Conservation (phyloP, 2,797 vertebrate species). For the Benthosema pterotum region DNA sequence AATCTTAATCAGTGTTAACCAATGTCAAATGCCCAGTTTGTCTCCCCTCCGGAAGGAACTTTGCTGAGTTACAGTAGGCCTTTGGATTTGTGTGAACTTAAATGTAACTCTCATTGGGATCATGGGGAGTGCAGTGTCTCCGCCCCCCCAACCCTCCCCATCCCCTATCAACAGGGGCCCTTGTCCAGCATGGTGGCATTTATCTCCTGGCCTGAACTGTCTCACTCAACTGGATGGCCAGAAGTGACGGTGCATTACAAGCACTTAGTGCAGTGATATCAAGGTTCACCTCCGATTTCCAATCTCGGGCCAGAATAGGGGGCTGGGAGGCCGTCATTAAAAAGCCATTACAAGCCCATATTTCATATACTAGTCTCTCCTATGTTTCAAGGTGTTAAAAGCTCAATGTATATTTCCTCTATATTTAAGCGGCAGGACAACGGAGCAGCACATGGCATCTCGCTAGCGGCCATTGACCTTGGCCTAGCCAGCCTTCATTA, state of each 20-base stretch:
- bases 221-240: constrained; percentile 80
- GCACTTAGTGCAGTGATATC: constrained; percentile 87
- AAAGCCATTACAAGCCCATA: constrained; percentile 88
- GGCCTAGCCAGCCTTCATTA: constrained; percentile 87
- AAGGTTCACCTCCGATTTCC: constrained; percentile 88
- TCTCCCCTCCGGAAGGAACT: neutral
- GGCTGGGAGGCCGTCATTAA: constrained; percentile 86
- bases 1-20: constrained; percentile 1
- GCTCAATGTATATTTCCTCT: constrained; percentile 87
- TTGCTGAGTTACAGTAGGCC: neutral
- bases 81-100: constrained; percentile 35
- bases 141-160: constrained; percentile 63
- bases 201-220: constrained; percentile 82
- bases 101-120: constrained; percentile 55
- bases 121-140: constrained; percentile 68
- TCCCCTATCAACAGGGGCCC: constrained; percentile 53
- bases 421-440: constrained; percentile 84
- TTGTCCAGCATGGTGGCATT: constrained; percentile 74
- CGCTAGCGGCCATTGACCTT: constrained; percentile 86
- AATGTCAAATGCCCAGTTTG: constrained; percentile 2
- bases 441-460: constrained; percentile 80
- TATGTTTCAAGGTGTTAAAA: constrained; percentile 89
- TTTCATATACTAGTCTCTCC: constrained; percentile 84
- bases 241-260: constrained; percentile 87
- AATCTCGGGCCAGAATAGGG: constrained; percentile 85